Evolutionary conservation across 2,113 vertebrate species (phyloP).

Genomic region (Salvator merianae): DNA sequence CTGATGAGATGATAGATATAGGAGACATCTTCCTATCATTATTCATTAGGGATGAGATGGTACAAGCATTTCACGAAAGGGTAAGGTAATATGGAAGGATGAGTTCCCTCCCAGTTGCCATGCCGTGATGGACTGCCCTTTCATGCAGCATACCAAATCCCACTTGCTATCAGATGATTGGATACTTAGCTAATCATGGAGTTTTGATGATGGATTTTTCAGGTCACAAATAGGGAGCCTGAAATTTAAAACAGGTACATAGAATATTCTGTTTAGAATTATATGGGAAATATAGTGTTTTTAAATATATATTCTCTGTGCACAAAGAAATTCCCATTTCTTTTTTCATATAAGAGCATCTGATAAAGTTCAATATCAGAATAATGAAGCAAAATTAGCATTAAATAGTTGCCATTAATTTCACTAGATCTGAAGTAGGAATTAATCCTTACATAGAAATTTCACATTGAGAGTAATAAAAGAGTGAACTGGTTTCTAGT

Average conservation of each 20-base stretch:
- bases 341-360: constrained; percentile 16
- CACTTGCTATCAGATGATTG: neutral
- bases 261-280: constrained; percentile 4
- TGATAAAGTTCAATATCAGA: constrained; percentile 15
- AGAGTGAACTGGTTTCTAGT: constrained; percentile 59
- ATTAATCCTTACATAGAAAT: constrained; percentile 45
- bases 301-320: neutral
- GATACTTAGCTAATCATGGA: neutral
- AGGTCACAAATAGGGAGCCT: neutral
- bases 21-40: no score
- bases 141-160: no score
- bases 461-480: constrained; percentile 38
- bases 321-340: neutral
- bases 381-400: constrained; percentile 26
- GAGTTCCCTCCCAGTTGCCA: no score
- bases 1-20: no score
- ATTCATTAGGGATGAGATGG: no score
- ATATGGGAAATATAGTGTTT: neutral
- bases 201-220: neutral
- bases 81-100: no score
- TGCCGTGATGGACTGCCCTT: no score
- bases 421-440: constrained; percentile 46
- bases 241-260: neutral
- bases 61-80: no score
- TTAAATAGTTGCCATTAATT: constrained; percentile 44